Base-by-base conservation (phyloP, 2,113 vertebrate genomes). In the Hippocampus mohnikei region DNA sequence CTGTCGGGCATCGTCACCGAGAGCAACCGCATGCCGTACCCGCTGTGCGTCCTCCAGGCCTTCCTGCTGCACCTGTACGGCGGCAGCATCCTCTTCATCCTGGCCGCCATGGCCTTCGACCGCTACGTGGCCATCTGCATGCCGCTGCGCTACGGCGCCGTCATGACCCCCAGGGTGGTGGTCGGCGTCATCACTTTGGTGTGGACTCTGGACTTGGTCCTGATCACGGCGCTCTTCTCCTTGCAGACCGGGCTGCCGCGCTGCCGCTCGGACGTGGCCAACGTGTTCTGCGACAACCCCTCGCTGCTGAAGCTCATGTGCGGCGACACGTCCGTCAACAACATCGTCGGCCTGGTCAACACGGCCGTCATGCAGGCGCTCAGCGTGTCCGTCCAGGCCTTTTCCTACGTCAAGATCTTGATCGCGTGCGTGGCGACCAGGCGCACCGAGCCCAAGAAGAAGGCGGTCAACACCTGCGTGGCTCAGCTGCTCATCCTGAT, bases 41-140 rank as follows among this genome's bases (percentile, higher is more conserved):
- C 84, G 15, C 79, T 90, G 1, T 92, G 92, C 70, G 88, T 93
- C 16, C 69, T 93, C 3, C 92, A 93, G 66, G 92, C 79, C 0
- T 91, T 93, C 69, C 11, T 92, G 41, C 80, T 92, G 0, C 92
- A 93, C 77, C 84, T 90, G 85, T 92, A 92, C 11, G 92, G 88
- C 1, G 90, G 87, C 8, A 89, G 82, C 0, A 73, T 92, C 64
- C 70, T 92, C 21, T 91, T 93, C 33, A 88, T 93, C 16, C 83
- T 93, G 2, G 89, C 90, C 7, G 91, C 90, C 0, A 93, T 93
- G 92, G 87, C 92, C 12, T 88, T 92, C 33, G 92, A 93, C 70
- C 88, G 92, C 8, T 92, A 91, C n/a, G 67, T 88, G 16, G 92
- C 92, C 48, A 93, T 93, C 74, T 93, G 91, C 65, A 86, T 90